Conservation (phyloP, 2,888 invertebrate species). For the Heliconius ethilla region DNA sequence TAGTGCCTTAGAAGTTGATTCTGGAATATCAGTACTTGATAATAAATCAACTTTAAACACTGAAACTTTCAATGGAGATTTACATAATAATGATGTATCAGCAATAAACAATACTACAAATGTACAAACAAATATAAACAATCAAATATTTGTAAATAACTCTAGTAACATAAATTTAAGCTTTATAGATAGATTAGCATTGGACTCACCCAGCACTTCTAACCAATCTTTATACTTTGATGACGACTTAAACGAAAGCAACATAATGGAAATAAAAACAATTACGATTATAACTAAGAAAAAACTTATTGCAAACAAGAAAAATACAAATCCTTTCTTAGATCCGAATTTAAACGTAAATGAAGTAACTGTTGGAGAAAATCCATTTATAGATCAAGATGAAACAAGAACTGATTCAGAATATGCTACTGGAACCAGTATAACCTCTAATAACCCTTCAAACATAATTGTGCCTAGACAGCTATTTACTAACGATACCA, state of each 20-base stretch:
- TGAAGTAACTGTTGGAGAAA: constrained; percentile 49
- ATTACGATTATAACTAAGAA: constrained; percentile 77
- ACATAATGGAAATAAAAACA: constrained; percentile 80
- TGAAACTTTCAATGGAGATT: constrained; percentile 44
- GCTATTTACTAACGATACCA: constrained; percentile 67
- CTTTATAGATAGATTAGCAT: constrained; percentile 73
- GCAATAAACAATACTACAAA: constrained; percentile 58
- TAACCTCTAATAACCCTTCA: constrained; percentile 49
- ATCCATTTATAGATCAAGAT: constrained; percentile 64
- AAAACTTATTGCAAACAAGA: constrained; percentile 58
- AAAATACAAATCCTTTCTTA: constrained; percentile 75
- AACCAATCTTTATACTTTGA: constrained; percentile 73
- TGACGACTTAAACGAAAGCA: constrained; percentile 79
- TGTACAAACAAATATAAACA: constrained; percentile 65
- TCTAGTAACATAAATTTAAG: constrained; percentile 69
- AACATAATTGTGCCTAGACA: constrained; percentile 65
- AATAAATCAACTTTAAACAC: constrained; percentile 56
- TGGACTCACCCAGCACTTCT: constrained; percentile 69
- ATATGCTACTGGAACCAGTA: constrained; percentile 60
- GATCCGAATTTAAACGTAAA: constrained; percentile 60
- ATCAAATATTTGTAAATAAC: constrained; percentile 69
- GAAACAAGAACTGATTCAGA: constrained; percentile 58
- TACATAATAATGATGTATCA: constrained; percentile 49
- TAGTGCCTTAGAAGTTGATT: constrained; percentile 57
- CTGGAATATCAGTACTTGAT: constrained; percentile 65